These are phyloP conservation scores for Dipodomys spectabilis DNA, from an alignment of 2,113 vertebrate species.

Conservation along the genomic window DNA sequence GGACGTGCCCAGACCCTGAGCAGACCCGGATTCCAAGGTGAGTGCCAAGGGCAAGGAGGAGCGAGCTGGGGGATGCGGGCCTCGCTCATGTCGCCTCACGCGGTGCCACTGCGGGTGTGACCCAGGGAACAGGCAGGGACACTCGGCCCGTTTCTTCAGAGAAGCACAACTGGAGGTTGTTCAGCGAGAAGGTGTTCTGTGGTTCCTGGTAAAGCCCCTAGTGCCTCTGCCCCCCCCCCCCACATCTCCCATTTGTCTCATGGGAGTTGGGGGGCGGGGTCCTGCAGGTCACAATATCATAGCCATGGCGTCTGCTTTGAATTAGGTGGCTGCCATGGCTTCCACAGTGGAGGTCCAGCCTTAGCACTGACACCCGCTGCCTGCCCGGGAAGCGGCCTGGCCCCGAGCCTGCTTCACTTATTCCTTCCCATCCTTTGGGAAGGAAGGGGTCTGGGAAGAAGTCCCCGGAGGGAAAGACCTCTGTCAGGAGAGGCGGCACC, in stretches of 20 bases:
- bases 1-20: too few relatives aligned
- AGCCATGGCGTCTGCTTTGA: too few relatives aligned
- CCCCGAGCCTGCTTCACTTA: accelerated
- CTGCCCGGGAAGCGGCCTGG: neutral
- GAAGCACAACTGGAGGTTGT: neutral
- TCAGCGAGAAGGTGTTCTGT: neutral
- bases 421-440: neutral
- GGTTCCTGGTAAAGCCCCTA: neutral
- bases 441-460: neutral
- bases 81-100: too few relatives aligned
- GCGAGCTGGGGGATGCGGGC: too few relatives aligned
- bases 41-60: neutral
- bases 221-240: neutral
- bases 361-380: too few relatives aligned
- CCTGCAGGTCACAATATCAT: neutral
- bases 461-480: too few relatives aligned
- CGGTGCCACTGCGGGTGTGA: neutral
- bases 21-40: neutral
- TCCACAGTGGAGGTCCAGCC: neutral
- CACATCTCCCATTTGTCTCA: accelerated
- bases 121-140: neutral
- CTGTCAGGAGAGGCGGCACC: accelerated
- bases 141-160: neutral
- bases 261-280: neutral
- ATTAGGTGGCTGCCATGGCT: accelerated